A percentile compares a stretch with the other conserved stretches of the same genome.
Evolutionary conservation across 2,888 invertebrate species (phyloP).

Genomic region (Macrophya alboannulata): DNA sequence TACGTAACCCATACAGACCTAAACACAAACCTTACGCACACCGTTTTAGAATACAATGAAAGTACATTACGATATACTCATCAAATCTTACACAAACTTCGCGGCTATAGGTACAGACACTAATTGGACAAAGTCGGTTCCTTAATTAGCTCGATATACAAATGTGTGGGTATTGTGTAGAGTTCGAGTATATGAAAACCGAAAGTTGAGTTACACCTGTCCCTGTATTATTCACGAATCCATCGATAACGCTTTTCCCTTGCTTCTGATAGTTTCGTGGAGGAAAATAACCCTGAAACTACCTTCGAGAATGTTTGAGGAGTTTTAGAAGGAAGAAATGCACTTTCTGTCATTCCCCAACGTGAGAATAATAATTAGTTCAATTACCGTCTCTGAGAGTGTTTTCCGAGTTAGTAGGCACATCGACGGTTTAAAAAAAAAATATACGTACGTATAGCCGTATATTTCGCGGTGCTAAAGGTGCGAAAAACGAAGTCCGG

Average conservation of each 20-base stretch:
- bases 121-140: constrained; percentile 15
- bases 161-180: background rate
- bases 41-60: constrained; percentile 66
- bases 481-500: constrained; percentile 27
- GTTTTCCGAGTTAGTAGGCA: background rate
- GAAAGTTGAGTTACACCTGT: background rate
- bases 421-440: background rate
- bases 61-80: constrained; percentile 58
- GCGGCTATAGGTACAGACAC: background rate
- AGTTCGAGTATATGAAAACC: background rate
- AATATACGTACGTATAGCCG: background rate
- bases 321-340: background rate
- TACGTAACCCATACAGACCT: background rate
- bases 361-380: background rate
- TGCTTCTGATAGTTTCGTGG: no score
- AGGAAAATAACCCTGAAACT: no score
- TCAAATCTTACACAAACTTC: background rate
- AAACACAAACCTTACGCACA: constrained; percentile 8
- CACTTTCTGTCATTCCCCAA: background rate
- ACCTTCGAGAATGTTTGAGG: background rate
- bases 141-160: constrained; percentile 3
- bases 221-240: background rate
- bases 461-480: constrained; percentile 1
- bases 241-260: background rate
- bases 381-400: background rate